Evolutionary conservation across 2,888 invertebrate species (phyloP).

Genomic region (Philhelius pedissequus): DNA sequence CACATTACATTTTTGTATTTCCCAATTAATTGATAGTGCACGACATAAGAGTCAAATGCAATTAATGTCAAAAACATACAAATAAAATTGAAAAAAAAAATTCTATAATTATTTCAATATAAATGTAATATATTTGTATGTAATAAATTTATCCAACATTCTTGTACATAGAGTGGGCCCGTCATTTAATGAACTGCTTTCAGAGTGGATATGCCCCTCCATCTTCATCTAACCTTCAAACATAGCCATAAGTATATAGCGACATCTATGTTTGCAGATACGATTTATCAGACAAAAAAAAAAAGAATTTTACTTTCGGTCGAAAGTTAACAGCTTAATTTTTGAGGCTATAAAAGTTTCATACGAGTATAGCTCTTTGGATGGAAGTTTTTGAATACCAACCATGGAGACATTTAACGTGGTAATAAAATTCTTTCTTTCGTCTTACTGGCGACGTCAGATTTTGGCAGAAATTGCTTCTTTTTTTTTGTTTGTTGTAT

Average conservation of each 20-base stretch:
- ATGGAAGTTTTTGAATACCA: constrained; percentile 3
- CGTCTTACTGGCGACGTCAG: constrained; percentile 25
- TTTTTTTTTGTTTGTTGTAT: not conserved
- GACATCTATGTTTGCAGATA: not conserved
- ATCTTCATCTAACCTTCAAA: not conserved
- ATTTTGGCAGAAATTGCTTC: constrained; percentile 17
- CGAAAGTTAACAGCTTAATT: constrained; percentile 33
- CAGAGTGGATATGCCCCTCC: not conserved
- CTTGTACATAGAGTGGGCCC: not conserved
- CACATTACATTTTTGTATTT: not conserved
- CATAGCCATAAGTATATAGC: not conserved
- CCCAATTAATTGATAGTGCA: constrained; percentile 53
- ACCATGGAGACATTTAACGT: not conserved
- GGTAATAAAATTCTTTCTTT: constrained; percentile 26
- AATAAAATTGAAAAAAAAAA: not conserved
- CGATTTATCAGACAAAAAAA: no score
- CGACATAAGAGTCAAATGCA: constrained; percentile 52
- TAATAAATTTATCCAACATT: not conserved
- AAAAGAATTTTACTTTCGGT: constrained; percentile 7
- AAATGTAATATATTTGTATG: not conserved
- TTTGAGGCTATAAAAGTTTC: not conserved
- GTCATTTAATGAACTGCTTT: not conserved
- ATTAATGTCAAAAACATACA: constrained; percentile 47
- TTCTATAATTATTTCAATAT: constrained; percentile 21
- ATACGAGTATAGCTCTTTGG: constrained; percentile 1